Percentiles rank a stretch among this genome's conserved stretches.
Conservation (phyloP, 1,140 invertebrate species). For the Heliothis subflexa region DNA sequence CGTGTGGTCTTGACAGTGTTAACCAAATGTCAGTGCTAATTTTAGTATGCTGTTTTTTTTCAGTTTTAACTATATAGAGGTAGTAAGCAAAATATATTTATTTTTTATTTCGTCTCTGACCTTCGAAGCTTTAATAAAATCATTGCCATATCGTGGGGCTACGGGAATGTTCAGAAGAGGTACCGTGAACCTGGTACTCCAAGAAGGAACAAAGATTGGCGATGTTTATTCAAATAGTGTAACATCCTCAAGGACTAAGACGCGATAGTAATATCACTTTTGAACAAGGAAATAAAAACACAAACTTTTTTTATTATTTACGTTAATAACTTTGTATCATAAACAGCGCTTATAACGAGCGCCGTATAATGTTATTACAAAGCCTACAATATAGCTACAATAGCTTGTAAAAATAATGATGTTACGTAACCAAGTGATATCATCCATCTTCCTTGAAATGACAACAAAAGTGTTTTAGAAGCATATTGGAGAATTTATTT, state of each 20-base stretch:
- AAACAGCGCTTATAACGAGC: neutral
- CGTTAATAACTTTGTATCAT: neutral
- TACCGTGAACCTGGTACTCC: no score
- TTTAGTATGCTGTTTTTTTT: neutral
- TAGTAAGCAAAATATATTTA: neutral
- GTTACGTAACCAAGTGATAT: neutral
- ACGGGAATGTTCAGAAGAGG: no score
- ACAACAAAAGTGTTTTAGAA: neutral
- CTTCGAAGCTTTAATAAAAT: no score
- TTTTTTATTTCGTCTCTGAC: neutral
- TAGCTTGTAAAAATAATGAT: neutral
- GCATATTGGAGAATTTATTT: neutral
- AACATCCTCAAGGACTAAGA: no score
- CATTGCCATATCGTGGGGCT: no score
- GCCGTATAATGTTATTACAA: neutral
- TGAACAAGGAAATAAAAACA: no score
- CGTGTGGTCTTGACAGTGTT: neutral
- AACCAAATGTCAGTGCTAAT: neutral
- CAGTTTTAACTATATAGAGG: neutral
- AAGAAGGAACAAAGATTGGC: no score
- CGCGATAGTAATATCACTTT: no score
- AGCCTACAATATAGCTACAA: slow-evolving; percentile 5
- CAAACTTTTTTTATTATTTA: neutral
- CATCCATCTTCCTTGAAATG: neutral
- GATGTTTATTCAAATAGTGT: no score